Percentiles rank a stretch among this genome's conserved stretches.
phyloP scores from a whole-genome alignment of 2,797 vertebrate genomes.

The Neomorphus geoffroyi region DNA sequence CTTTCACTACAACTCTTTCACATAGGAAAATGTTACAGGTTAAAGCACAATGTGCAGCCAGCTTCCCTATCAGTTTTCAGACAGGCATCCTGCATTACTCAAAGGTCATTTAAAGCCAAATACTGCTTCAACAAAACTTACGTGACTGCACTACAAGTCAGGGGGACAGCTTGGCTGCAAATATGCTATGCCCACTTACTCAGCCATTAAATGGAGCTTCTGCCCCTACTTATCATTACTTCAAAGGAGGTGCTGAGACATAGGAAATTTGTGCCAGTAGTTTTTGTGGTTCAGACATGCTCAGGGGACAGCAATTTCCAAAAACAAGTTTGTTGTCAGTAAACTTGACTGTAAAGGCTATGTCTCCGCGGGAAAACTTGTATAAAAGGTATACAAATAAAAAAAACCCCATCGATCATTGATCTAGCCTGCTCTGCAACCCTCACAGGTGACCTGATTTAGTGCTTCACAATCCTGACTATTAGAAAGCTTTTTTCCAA shows the following conservation, averaged over 20 bases:
- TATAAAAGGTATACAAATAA: neutral
- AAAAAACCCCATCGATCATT: neutral
- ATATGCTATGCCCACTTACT: fast-evolving
- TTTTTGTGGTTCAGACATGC: neutral
- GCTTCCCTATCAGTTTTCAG: neutral
- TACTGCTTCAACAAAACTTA: neutral
- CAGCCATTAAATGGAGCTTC: neutral
- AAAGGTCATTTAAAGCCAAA: neutral
- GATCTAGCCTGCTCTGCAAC: neutral
- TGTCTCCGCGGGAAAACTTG: neutral
- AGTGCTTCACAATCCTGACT: neutral
- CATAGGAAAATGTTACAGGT: neutral
- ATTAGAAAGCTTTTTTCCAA: neutral
- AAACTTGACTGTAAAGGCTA: neutral
- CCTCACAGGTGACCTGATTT: neutral
- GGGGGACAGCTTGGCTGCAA: neutral
- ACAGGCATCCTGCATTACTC: neutral
- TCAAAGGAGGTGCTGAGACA: neutral
- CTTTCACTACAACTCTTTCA: neutral
- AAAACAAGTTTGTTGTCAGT: neutral
- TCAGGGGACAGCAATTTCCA: neutral
- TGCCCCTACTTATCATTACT: neutral
- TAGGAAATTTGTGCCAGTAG: neutral
- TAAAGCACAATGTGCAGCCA: neutral
- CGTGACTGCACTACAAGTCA: fast-evolving